phyloP scores from a whole-genome alignment of 2,113 vertebrate species.

The Plestiodon gilberti region DNA sequence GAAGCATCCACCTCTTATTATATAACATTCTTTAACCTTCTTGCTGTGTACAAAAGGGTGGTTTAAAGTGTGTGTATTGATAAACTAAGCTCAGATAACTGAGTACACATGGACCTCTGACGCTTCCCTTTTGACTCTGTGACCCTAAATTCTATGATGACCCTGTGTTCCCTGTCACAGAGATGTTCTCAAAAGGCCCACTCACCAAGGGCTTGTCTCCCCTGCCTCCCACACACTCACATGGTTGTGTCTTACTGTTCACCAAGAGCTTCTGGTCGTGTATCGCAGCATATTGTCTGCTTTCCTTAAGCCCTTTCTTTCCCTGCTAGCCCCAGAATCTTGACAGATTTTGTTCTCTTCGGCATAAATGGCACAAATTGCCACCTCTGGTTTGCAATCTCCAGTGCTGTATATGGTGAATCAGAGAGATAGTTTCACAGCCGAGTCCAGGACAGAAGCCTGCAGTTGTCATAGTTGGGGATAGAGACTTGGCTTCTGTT shows the following conservation, averaged over 20 bases:
- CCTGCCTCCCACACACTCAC: no score
- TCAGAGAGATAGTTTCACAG: not conserved
- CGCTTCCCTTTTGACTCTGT: not conserved
- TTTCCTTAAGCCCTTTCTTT: not conserved
- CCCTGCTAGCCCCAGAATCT: not conserved
- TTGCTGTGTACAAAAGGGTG: not conserved
- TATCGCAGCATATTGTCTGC: not conserved
- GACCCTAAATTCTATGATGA: not conserved
- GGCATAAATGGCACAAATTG: not conserved
- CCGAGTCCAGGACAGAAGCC: not conserved
- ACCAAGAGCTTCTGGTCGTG: not conserved
- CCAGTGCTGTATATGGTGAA: not conserved
- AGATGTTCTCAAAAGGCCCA: not conserved
- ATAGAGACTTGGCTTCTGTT: not conserved
- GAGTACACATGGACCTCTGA: not conserved
- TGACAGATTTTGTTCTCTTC: not conserved
- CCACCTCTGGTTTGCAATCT: not conserved
- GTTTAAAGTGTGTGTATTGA: slow-evolving; percentile 9
- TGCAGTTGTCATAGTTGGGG: not conserved
- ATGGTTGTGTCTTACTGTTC: not conserved
- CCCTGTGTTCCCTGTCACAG: not conserved
- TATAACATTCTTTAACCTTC: not conserved
- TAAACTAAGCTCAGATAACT: slow-evolving; percentile 17
- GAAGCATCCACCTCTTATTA: not conserved
- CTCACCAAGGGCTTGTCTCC: not conserved